Evolutionary conservation across 2,113 vertebrate species (phyloP).

Genomic region (Peromyscus californicus): DNA sequence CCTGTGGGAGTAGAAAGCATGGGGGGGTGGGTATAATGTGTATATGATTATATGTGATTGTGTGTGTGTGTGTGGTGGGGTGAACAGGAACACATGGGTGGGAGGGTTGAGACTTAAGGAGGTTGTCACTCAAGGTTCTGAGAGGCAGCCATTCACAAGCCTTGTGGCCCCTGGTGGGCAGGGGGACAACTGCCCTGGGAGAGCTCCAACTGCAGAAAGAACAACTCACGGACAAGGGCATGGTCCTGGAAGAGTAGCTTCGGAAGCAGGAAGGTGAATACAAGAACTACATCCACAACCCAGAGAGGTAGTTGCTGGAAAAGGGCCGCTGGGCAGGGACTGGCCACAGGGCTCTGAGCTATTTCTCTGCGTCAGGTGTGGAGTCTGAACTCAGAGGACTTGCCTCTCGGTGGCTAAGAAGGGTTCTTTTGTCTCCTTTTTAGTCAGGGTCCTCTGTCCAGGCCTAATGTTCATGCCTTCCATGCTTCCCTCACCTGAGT

Average conservation of each 20-base stretch:
- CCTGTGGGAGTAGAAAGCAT: neutral
- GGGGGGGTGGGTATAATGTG: neutral
- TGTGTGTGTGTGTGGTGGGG: neutral
- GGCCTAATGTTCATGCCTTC: too few relatives aligned
- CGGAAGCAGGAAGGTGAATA: slow-evolving; percentile 84
- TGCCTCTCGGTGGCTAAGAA: neutral
- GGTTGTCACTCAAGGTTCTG: neutral
- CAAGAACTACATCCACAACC: slow-evolving; percentile 84
- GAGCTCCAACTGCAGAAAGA: slow-evolving; percentile 91
- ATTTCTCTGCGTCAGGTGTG: neutral
- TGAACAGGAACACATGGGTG: neutral
- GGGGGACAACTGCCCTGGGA: slow-evolving; percentile 87
- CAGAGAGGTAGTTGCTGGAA: slow-evolving; percentile 90
- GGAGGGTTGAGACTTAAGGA: neutral
- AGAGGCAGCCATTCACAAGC: neutral
- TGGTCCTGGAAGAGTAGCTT: slow-evolving; percentile 86
- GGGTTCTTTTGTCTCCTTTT: neutral
- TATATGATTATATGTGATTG: neutral
- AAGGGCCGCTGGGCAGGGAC: slow-evolving; percentile 87
- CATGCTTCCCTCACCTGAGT: neutral
- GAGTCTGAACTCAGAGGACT: neutral
- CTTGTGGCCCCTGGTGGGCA: slow-evolving; percentile 56
- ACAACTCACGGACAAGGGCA: slow-evolving; percentile 84
- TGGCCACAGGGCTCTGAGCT: neutral
- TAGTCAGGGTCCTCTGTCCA: neutral